Conservation (phyloP, 2,113 vertebrate genomes). For the Glaucidium brasilianum region DNA sequence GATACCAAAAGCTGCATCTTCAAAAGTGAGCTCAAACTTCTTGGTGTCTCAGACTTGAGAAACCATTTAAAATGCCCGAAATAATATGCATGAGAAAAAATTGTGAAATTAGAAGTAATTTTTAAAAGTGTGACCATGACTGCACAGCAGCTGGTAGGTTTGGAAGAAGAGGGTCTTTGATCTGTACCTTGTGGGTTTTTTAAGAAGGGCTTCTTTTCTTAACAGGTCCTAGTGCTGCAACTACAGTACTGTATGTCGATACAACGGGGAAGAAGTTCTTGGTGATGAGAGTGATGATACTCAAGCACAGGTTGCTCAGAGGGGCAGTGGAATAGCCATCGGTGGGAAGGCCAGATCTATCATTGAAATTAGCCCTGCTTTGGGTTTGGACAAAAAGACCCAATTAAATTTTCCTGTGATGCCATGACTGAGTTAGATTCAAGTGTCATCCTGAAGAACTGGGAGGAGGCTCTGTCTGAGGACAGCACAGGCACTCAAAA, state of each 20-base stretch:
- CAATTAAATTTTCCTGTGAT: neutral
- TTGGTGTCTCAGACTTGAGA: neutral
- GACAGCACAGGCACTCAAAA: neutral
- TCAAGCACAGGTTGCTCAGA: neutral
- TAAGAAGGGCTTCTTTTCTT: neutral
- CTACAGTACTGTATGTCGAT: neutral
- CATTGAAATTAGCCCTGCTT: neutral
- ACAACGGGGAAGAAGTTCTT: neutral
- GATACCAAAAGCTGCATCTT: neutral
- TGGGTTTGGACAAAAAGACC: neutral
- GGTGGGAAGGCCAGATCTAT: neutral
- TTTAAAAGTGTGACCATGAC: neutral
- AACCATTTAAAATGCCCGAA: neutral
- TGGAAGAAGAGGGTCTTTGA: neutral
- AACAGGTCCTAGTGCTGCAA: neutral
- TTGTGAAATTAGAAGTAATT: neutral
- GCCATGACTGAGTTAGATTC: neutral
- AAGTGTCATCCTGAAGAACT: neutral
- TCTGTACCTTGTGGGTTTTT: neutral
- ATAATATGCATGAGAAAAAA: neutral
- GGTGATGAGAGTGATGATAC: neutral
- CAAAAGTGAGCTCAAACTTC: neutral
- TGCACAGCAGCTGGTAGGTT: neutral
- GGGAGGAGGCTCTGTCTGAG: neutral
- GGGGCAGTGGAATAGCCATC: neutral